phyloP scores from a whole-genome alignment of 2,113 vertebrate genomes.

The Leptodactylus fuscus region DNA sequence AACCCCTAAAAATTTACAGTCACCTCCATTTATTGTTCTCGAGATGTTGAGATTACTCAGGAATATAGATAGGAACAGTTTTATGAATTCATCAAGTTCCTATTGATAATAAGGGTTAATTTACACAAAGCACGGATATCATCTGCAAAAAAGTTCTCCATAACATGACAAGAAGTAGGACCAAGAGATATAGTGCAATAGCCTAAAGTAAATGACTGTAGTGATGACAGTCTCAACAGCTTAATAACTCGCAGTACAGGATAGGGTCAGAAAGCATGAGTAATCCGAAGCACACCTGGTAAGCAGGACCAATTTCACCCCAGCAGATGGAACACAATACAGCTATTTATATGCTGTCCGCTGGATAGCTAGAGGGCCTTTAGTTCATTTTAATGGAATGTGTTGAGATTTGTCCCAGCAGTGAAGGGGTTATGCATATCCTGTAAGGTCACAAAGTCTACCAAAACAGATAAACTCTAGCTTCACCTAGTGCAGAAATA shows the following conservation, averaged over 20 bases:
- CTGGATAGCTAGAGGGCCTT: conserved; percentile 49
- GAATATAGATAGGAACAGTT: neutral
- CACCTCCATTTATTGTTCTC: neutral
- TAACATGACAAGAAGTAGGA: conserved; percentile 17
- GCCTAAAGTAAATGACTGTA: conserved; percentile 56
- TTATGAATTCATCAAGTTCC: no score
- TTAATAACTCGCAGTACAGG: conserved; percentile 55
- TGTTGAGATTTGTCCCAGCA: neutral
- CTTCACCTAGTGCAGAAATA: no score
- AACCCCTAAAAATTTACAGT: no score
- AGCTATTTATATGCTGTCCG: conserved; percentile 57
- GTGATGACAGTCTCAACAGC: conserved; percentile 59
- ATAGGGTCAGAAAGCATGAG: conserved; percentile 58
- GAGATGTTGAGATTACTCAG: neutral
- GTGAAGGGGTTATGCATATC: conserved; percentile 25
- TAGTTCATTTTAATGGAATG: conserved; percentile 54
- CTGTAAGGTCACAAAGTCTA: neutral
- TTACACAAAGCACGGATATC: neutral
- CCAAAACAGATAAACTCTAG: neutral
- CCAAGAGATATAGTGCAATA: conserved; percentile 49
- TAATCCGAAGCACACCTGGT: conserved; percentile 58
- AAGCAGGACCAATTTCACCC: conserved; percentile 54
- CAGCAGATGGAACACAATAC: conserved; percentile 55
- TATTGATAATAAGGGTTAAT: neutral
- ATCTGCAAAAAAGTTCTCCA: neutral